These are phyloP conservation scores for Rafetus swinhoei DNA, from an alignment of 2,113 vertebrate species.

Conservation along the genomic window DNA sequence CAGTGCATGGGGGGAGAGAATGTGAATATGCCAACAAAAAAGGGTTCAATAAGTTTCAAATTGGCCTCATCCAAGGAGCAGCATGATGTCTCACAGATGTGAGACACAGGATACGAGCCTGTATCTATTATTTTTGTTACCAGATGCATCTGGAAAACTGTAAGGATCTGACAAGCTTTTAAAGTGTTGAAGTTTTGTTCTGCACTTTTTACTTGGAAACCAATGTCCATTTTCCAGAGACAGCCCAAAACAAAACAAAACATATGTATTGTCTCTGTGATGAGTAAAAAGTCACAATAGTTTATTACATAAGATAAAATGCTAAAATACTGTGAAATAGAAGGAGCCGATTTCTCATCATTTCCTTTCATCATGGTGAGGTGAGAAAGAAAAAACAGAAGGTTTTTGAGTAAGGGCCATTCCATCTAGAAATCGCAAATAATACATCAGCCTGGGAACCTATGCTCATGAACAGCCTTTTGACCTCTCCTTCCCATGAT, in stretches of 20 bases:
- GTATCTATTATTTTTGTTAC: slow-evolving; percentile 36
- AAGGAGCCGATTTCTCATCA: neutral
- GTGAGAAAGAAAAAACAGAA: neutral
- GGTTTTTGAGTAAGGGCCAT: neutral
- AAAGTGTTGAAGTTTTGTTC: neutral
- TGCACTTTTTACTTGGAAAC: neutral
- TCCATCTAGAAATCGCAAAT: neutral
- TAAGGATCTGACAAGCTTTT: slow-evolving; percentile 18
- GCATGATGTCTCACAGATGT: neutral
- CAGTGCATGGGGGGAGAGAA: neutral
- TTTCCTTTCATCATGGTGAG: neutral
- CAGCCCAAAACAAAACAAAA: neutral
- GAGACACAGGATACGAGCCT: neutral
- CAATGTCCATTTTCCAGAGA: neutral
- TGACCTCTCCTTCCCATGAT: neutral
- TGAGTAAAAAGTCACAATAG: neutral
- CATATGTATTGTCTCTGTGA: neutral
- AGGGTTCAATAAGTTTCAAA: slow-evolving; percentile 44
- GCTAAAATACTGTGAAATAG: neutral
- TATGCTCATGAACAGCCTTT: neutral
- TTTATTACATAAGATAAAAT: neutral
- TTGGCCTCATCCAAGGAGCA: slow-evolving; percentile 41
- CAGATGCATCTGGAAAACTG: slow-evolving; percentile 9
- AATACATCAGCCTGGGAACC: neutral
- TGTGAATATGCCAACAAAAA: slow-evolving; percentile 26